phyloP scores from a whole-genome alignment of 2,888 invertebrate species.

The Epiblema foenella region DNA sequence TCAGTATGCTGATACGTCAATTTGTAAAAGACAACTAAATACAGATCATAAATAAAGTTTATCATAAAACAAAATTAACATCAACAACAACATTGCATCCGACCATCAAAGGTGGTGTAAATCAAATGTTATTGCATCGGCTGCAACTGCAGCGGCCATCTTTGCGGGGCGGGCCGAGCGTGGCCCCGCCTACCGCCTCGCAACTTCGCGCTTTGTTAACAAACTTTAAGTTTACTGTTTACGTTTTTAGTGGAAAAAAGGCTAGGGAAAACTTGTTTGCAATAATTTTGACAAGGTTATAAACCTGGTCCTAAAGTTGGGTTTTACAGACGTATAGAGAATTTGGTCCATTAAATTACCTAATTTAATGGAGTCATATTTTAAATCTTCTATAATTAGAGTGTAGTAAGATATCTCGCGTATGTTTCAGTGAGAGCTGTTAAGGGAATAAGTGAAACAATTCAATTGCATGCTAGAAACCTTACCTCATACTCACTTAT shows the following conservation, averaged over 20 bases:
- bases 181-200: constrained; percentile 62
- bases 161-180: constrained; percentile 68
- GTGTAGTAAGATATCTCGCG: too few relatives aligned
- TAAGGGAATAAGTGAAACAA: too few relatives aligned
- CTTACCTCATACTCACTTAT: too few relatives aligned
- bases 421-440: too few relatives aligned
- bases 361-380: too few relatives aligned
- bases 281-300: neutral
- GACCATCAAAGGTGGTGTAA: constrained; percentile 29
- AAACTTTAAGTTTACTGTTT: constrained; percentile 23
- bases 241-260: constrained; percentile 14
- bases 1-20: neutral
- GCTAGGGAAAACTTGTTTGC: neutral
- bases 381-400: too few relatives aligned
- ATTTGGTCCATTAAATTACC: too few relatives aligned
- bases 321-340: too few relatives aligned
- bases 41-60: neutral
- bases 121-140: constrained; percentile 39
- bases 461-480: too few relatives aligned
- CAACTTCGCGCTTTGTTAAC: constrained; percentile 54
- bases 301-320: neutral
- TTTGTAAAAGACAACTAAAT: neutral
- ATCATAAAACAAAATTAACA: constrained; percentile 14
- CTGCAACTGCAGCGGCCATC: constrained; percentile 70
- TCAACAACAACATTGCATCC: constrained; percentile 8